Base-by-base conservation (phyloP, 2,113 vertebrate species). In the Empidonax alnorum region DNA sequence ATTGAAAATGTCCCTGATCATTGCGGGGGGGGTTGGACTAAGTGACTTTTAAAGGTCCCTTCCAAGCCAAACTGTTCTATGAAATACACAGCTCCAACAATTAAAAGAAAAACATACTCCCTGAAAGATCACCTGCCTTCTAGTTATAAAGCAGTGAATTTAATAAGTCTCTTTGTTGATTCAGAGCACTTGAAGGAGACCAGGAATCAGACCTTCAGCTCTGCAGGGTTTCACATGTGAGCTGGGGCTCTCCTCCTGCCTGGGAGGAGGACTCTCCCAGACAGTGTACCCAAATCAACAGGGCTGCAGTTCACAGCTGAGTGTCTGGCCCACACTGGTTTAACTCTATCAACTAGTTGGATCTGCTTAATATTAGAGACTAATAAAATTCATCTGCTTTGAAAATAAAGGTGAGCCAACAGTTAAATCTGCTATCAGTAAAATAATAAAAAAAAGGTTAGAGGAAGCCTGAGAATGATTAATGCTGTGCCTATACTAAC, bases 381-480 rank as follows among this genome's bases (percentile, higher is more conserved):
- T 90, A 93, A 91, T 72, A 86, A 63, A 95, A 86, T 50, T 93
- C 83, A 53, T 93, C 66, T 94, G 91, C 25, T 96, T 93, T 96
- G 76, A 88, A 96, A 96, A 93, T 56, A 80, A 91, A 96, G 89
- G 86, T 89, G 88, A 95, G 89, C 72, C 89, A 95, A 92, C 73
- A 90, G 79, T 91, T 94, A 96, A 92, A 94, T 94, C 87, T 94
- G 85, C 87, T 94, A 89, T 96, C 87, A 93, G 89, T 69, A 87
- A 91, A 96, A 96, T 56, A 93, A 83, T 61, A 37, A 71, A 50
- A 68, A 90, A 78, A 94, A 81, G 7, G 46, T 58, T 88, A 63
- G 68, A 90, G 68, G 49, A 74, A 93, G 86, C 63, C 91, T 95
- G 87, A 97, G 92, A 96, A 93, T 95, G 95, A 95, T 95, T 95